These are phyloP conservation scores for Halichoeres trimaculatus DNA, from an alignment of 2,113 vertebrate species.

Conservation along the genomic window DNA sequence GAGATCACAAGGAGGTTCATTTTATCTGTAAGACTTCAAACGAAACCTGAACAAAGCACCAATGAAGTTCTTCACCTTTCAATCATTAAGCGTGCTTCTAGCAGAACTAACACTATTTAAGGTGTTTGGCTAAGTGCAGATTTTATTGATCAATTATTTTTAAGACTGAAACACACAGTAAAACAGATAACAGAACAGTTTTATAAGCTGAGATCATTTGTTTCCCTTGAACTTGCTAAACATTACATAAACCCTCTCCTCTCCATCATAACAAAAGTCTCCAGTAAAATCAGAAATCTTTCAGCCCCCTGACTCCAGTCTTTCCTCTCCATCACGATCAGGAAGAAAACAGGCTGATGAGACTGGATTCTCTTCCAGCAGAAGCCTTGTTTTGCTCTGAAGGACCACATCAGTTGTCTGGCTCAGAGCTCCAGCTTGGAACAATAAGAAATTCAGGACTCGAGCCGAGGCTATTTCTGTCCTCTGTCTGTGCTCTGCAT, in stretches of 20 bases:
- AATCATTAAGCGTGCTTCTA: too few species aligned
- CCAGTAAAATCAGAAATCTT: not conserved
- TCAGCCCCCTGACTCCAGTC: not conserved
- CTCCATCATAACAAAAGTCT: not conserved
- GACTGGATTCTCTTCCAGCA: constrained; percentile 1
- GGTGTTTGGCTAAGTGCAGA: too few species aligned
- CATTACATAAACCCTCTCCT: too few species aligned
- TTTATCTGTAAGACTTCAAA: not conserved
- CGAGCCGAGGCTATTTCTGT: constrained; percentile 56
- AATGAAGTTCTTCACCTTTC: too few species aligned
- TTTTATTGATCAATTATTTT: too few species aligned
- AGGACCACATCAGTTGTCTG: constrained; percentile 41
- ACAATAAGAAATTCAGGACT: constrained; percentile 50
- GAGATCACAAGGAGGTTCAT: not conserved
- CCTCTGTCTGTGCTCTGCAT: constrained; percentile 50
- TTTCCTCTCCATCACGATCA: constrained; percentile 2
- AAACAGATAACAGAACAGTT: too few species aligned
- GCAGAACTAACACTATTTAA: too few species aligned
- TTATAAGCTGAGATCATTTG: too few species aligned
- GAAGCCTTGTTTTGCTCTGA: constrained; percentile 26
- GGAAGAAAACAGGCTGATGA: constrained; percentile 5
- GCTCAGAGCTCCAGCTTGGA: constrained; percentile 34
- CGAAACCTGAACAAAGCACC: not conserved
- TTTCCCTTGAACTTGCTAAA: too few species aligned
- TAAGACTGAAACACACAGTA: too few species aligned